A percentile compares a stretch with the other conserved stretches of the same genome.
Conservation (phyloP, 2,113 vertebrate genomes). For the Python bivittatus region DNA sequence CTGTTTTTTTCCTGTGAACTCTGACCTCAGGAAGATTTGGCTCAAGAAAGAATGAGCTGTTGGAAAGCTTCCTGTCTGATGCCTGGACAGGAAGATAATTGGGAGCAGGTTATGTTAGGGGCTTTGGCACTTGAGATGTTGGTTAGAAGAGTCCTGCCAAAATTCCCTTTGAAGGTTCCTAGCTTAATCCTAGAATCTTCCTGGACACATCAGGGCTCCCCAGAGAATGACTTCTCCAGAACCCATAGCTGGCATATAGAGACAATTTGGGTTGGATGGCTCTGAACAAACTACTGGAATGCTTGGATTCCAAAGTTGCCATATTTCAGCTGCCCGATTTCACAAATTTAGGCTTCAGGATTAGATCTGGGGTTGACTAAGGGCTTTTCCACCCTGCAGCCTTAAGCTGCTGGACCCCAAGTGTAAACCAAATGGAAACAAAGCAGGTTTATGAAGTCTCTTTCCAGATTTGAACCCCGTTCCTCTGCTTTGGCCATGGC, state of each 20-base stretch:
- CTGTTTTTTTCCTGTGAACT: not conserved
- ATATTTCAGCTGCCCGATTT: not conserved
- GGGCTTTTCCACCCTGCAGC: too few relatives aligned
- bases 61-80: not conserved
- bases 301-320: not conserved
- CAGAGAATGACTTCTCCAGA: not conserved
- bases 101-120: not conserved
- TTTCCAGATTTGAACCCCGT: not conserved
- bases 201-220: not conserved
- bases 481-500: too few relatives aligned
- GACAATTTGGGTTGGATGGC: too few relatives aligned
- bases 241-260: not conserved
- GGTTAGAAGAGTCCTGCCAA: not conserved
- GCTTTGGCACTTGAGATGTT: not conserved
- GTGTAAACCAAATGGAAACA: not conserved
- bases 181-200: not conserved
- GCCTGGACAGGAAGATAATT: not conserved
- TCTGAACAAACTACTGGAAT: not conserved
- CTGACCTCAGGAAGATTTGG: not conserved
- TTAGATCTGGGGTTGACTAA: not conserved
- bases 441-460: not conserved
- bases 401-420: too few relatives aligned
- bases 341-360: not conserved
- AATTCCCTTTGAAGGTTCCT: not conserved
- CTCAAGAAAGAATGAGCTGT: too few relatives aligned